Percentiles rank a stretch among this genome's conserved stretches.
Evolutionary conservation across 2,797 vertebrate species (phyloP).

Genomic region (Catharus ustulatus): DNA sequence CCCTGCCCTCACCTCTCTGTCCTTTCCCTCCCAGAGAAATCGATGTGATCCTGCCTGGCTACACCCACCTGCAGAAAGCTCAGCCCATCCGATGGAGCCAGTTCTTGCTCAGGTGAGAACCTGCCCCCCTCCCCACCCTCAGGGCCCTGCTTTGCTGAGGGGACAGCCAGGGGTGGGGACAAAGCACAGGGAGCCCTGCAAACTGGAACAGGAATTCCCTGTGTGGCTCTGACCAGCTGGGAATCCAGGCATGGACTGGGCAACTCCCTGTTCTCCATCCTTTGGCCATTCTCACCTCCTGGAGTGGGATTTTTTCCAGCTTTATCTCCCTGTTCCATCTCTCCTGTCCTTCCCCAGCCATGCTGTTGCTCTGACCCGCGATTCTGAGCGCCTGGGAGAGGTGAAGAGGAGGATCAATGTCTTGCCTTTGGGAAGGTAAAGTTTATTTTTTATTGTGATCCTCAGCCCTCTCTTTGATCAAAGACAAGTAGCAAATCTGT

Average conservation of each 20-base stretch:
- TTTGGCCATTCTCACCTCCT: not conserved
- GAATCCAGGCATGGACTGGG: not conserved
- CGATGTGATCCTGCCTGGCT: constrained; percentile 89
- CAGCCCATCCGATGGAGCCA: constrained; percentile 98
- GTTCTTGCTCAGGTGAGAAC: constrained; percentile 90
- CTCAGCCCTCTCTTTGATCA: not conserved
- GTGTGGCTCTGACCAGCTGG: constrained; percentile 51
- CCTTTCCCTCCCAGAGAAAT: not conserved
- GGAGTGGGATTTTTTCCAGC: not conserved
- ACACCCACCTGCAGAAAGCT: constrained; percentile 96
- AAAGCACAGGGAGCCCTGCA: not conserved
- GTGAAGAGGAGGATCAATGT: constrained; percentile 85
- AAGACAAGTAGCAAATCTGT: not conserved
- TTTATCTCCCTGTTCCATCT: not conserved
- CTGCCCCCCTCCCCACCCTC: not conserved
- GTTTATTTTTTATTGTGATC: accelerated
- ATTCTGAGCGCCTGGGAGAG: constrained; percentile 87
- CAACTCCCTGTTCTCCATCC: not conserved
- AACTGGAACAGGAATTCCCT: not conserved
- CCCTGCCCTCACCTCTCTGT: not conserved
- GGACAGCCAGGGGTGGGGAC: not conserved
- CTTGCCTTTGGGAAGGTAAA: constrained; percentile 92
- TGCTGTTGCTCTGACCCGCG: constrained; percentile 87
- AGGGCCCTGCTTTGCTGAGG: not conserved
- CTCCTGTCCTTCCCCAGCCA: constrained; percentile 80